Evolutionary conservation across 2,888 invertebrate genomes (phyloP).

Genomic region (Thalpophila matura): DNA sequence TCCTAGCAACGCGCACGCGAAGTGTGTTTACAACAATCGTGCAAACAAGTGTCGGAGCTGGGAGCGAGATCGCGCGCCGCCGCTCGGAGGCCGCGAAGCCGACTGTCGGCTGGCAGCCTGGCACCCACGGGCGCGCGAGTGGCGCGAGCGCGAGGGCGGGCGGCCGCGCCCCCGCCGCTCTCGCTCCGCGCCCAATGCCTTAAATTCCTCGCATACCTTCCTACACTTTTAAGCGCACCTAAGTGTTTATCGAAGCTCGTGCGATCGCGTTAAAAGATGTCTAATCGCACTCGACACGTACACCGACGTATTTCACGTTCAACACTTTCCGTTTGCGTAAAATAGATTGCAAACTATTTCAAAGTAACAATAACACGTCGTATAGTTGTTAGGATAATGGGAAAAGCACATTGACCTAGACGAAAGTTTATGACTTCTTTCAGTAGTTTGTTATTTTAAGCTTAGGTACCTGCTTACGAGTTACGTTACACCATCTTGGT

Average conservation of each 20-base stretch:
- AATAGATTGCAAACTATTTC: conserved; percentile 22
- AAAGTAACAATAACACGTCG: conserved; percentile 28
- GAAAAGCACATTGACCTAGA: conserved; percentile 24
- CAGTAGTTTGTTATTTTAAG: conserved; percentile 2
- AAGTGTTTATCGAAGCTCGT: conserved; percentile 75
- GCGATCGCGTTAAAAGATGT: conserved; percentile 65
- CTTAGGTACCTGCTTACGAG: not conserved
- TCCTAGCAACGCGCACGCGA: conserved; percentile 60
- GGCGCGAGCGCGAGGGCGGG: conserved; percentile 78
- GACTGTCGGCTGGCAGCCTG: conserved; percentile 61
- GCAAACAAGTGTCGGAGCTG: conserved; percentile 39
- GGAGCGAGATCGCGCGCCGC: conserved; percentile 63
- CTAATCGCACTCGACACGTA: conserved; percentile 68
- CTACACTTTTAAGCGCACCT: conserved; percentile 74
- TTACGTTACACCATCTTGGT: not conserved
- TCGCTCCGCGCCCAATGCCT: conserved; percentile 77
- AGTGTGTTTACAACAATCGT: conserved; percentile 70
- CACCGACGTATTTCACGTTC: conserved; percentile 52
- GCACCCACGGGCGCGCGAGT: conserved; percentile 57
- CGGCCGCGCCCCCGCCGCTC: conserved; percentile 78
- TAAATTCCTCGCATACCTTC: conserved; percentile 76
- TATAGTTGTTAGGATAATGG: conserved; percentile 18
- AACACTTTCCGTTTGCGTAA: conserved; percentile 27
- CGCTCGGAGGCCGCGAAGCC: conserved; percentile 66
- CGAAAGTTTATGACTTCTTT: conserved; percentile 11